Base-by-base conservation (phyloP, 2,797 vertebrate genomes). In the Lepus townsendii region DNA sequence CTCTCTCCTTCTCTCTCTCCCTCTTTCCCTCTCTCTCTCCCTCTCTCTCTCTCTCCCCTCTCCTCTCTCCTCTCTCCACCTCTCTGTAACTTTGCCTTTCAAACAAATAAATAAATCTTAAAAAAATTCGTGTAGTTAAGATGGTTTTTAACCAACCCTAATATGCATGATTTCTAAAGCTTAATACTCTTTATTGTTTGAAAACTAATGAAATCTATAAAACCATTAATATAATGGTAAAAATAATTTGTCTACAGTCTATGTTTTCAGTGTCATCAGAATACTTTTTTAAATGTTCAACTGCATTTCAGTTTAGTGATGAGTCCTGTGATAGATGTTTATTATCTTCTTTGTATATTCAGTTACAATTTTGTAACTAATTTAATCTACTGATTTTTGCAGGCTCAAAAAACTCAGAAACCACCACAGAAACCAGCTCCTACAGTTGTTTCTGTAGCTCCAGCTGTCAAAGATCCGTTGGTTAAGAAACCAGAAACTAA, bases 351-450 rank as follows among this genome's bases (percentile, higher is more conserved):
- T 32, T 65, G n/a, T 79, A 13, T 26, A 68, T 78, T 95, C 13
- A 68, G 24, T 78, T 82, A 89, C 75, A 19, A 85, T 68, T 79
- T 91, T 79, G 5, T 88, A 60, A 84, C 7, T 93, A 92, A 97
- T 75, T 65, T 79, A 71, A 71, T 35, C 27, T 19, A 63, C 57
- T 96, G 72, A 77, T 92, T 94, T 97, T 90, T 13, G 4, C 92
- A 99, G 99, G 99, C 99, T 96, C 99, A 99, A 92, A 99, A 99
- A 97, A 99, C 99, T 84, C 99, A 99, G 98, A 99, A 99, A 93
- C 99, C 99, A 88, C 98, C 99, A 69, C 99, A 99, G 97, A 99
- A 99, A 96, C 99, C 99, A 4, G 98, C 99, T 32, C 99, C 99
- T 35, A 98, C 98, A 0, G 99, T 99, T 30, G 98, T 98, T 78